Evolutionary conservation across 1,140 invertebrate genomes (phyloP).

Genomic region (Berghia stephanieae): DNA sequence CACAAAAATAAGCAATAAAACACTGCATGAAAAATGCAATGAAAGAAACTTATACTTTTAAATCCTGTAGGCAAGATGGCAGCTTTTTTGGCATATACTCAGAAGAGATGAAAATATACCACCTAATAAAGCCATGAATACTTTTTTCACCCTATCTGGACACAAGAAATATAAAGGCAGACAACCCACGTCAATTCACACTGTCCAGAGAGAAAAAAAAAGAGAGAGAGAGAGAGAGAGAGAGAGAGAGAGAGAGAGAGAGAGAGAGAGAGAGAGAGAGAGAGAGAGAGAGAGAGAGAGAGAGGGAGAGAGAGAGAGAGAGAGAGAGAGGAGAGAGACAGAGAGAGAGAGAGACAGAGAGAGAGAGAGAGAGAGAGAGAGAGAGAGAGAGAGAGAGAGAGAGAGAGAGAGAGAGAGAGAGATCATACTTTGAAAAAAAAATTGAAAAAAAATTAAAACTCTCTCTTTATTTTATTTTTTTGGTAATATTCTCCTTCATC

Average conservation of each 20-base stretch:
- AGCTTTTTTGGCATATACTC: background rate
- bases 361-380: background rate
- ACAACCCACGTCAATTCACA: too few relatives aligned
- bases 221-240: background rate
- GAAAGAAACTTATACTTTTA: background rate
- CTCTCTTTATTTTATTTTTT: background rate
- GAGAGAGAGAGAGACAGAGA: background rate
- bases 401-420: constrained; percentile 5
- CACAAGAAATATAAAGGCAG: too few relatives aligned
- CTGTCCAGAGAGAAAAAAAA: background rate
- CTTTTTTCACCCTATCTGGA: too few relatives aligned
- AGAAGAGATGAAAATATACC: background rate
- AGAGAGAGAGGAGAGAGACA: constrained; percentile 4
- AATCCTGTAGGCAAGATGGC: background rate
- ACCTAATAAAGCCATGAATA: too few relatives aligned
- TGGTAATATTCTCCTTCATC: too few relatives aligned
- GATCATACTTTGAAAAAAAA: background rate
- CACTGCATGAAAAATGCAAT: background rate
- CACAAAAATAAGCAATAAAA: too few relatives aligned
- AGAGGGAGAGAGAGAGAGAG: constrained; percentile 13
- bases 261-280: constrained; percentile 8
- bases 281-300: constrained; percentile 11
- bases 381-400: constrained; percentile 2
- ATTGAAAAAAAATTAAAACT: background rate
- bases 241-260: constrained; percentile 10